Evolutionary conservation across 2,113 vertebrate species (phyloP).

Genomic region (Otis tarda): DNA sequence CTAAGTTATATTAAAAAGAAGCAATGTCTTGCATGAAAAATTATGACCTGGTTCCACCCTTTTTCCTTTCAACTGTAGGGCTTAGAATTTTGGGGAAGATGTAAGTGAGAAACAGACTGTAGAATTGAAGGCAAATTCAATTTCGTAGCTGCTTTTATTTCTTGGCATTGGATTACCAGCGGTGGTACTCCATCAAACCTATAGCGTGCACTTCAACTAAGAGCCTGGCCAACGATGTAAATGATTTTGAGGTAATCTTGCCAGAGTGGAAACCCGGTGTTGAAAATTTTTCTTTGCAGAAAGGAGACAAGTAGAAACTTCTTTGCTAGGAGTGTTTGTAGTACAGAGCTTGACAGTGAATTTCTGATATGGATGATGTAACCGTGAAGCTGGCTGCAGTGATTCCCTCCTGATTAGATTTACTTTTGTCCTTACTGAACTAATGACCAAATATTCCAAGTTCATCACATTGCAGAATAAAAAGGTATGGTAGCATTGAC

Average conservation of each 20-base stretch:
- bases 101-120: neutral
- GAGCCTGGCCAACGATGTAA: neutral
- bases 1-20: neutral
- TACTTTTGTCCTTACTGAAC: neutral
- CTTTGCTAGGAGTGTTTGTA: neutral
- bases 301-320: neutral
- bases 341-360: neutral
- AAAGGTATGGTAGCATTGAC: neutral
- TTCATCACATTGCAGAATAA: neutral
- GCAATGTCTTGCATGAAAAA: neutral
- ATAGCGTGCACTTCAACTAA: neutral
- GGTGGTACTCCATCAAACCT: neutral
- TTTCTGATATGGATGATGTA: neutral
- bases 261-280: neutral
- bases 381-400: neutral
- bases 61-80: neutral
- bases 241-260: neutral
- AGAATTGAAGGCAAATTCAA: neutral
- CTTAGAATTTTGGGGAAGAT: neutral
- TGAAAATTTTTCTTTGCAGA: neutral
- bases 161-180: neutral
- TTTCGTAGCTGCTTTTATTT: neutral
- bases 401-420: neutral
- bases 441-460: neutral
- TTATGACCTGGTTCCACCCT: neutral